Base-by-base conservation (phyloP, 1,140 invertebrate species). In the Acromyrmex echinatior region DNA sequence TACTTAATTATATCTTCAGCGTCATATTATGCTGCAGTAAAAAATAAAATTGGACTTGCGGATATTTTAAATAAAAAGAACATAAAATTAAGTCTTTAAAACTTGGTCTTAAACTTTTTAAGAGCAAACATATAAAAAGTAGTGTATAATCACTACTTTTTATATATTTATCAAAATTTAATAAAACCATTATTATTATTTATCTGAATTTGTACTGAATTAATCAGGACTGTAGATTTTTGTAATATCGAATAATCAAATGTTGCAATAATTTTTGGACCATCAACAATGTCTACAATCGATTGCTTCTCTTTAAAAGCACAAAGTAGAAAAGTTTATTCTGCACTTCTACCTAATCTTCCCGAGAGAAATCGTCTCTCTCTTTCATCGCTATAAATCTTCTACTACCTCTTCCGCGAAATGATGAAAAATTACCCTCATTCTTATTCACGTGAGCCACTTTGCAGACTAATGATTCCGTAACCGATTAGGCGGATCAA, bases 381-480 rank as follows among this genome's bases (percentile, higher is more conserved):
- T 70, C 35, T 82, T 82, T 21, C 25, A 60, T 60, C 35, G 35
- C 68, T 56, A 82, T 82, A 70, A 82, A 82, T 82, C 53, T 82
- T 25, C 1, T 18, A 21, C 49, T 56, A 66, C 79, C 35, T 45
- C 21, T 21, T 31, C 53, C 25, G 31, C 35, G 35, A 28, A 82
- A 82, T 82, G 25, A 35, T 82, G 66, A 82, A 82, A 73, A 82
- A 73, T 82, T 73, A 73, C 68, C 79, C 78, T 80, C 53, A 73
- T 82, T 82, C 45, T 82, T 82, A 82, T 82, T 73, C 79, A 73
- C 68, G 12, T 60, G 21, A 53, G 21, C 35, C 25, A 82, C 68
- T 82, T 73, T 82, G 53, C 53, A 60, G 79, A 58, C 35, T 82
- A 82, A 82, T 82, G 53, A 82, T 73, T 49, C 53, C 53, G 35